phyloP scores from a whole-genome alignment of 1,140 invertebrate genomes.

The Gyrodactylus bullatarudis region DNA sequence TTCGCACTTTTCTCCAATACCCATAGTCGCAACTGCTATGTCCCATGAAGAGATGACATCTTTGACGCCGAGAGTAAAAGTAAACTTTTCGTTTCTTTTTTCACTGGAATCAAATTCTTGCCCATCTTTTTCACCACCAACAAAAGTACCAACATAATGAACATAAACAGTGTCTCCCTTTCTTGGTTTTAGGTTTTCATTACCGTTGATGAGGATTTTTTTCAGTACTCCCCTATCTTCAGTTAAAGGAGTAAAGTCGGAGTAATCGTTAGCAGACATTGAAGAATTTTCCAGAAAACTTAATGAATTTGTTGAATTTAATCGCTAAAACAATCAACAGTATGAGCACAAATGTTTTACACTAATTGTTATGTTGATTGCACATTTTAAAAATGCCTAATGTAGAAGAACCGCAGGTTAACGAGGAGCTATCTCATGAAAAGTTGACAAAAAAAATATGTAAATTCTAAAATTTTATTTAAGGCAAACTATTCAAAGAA shows the following conservation, averaged over 20 bases:
- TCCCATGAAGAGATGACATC: slow-evolving; percentile 7
- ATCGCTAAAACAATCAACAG: too few relatives aligned
- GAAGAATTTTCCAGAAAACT: not conserved
- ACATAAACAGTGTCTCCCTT: slow-evolving; percentile 37
- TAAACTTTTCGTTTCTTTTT: slow-evolving; percentile 6
- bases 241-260: not conserved
- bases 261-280: not conserved
- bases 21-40: slow-evolving; percentile 1
- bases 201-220: slow-evolving; percentile 7
- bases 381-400: too few relatives aligned
- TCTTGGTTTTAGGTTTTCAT: not conserved
- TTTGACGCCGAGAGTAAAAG: slow-evolving; percentile 2
- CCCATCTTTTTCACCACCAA: slow-evolving; percentile 29
- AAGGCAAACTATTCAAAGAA: not conserved
- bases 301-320: not conserved
- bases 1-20: slow-evolving; percentile 3
- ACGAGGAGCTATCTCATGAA: too few relatives aligned
- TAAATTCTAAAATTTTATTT: too few relatives aligned
- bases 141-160: slow-evolving; percentile 62
- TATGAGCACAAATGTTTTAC: too few relatives aligned
- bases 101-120: slow-evolving; percentile 7
- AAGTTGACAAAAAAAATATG: too few relatives aligned
- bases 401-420: too few relatives aligned
- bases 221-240: slow-evolving; percentile 2
- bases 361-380: too few relatives aligned